Percentiles rank a stretch among this genome's conserved stretches.
Conservation (phyloP, 2,888 invertebrate species). For the Drosophila multiciliata region DNA sequence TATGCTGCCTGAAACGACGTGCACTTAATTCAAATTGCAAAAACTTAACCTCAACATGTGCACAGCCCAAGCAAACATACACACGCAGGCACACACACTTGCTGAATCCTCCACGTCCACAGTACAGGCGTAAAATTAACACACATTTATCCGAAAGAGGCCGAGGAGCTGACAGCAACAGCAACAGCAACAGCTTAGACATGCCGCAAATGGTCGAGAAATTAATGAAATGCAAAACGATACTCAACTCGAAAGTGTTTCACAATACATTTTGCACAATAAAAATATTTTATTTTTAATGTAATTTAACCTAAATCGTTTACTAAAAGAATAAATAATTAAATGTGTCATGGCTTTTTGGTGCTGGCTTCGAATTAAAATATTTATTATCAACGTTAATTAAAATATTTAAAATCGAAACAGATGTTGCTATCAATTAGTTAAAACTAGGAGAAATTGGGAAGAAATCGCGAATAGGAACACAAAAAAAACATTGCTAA, state of each 20-base stretch:
- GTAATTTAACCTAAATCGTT: not conserved
- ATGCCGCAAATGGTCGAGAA: constrained; percentile 67
- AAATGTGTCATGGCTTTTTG: not conserved
- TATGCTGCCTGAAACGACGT: constrained; percentile 38
- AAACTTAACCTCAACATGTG: constrained; percentile 72
- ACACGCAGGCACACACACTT: constrained; percentile 12
- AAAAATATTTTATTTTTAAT: not conserved
- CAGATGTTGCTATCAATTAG: no score
- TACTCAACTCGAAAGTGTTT: constrained; percentile 29
- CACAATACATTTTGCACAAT: not conserved
- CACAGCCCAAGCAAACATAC: constrained; percentile 30
- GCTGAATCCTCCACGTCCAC: not conserved
- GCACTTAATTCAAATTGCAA: constrained; percentile 78
- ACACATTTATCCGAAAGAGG: constrained; percentile 57
- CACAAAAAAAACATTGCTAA: constrained; percentile 10
- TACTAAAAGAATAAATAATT: not conserved
- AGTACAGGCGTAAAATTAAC: constrained; percentile 66
- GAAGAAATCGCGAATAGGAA: constrained; percentile 20
- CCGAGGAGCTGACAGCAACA: constrained; percentile 33
- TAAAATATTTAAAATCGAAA: not conserved
- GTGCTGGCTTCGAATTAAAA: no score
- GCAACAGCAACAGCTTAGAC: constrained; percentile 53
- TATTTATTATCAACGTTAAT: not conserved
- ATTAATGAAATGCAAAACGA: constrained; percentile 46
- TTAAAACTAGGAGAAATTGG: not conserved